These are phyloP conservation scores for Cherax destructor DNA, from an alignment of 1,140 invertebrate genomes.

Conservation along the genomic window DNA sequence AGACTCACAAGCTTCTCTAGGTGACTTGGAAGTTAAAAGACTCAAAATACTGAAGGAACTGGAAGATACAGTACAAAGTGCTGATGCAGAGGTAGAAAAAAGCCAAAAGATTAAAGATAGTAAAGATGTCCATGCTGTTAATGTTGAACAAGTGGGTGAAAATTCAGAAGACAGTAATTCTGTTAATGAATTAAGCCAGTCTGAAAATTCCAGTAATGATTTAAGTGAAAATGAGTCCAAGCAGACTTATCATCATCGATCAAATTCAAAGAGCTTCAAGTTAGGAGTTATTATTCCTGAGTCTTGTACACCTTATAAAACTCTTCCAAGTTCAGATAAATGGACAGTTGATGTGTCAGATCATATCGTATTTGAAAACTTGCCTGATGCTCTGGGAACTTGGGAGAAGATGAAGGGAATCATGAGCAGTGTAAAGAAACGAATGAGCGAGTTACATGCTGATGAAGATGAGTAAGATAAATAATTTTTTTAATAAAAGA, in stretches of 20 bases:
- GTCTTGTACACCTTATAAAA: constrained; percentile 41
- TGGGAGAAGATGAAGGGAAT: constrained; percentile 60
- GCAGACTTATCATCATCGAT: constrained; percentile 34
- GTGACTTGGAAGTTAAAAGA: constrained; percentile 29
- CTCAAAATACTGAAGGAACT: constrained; percentile 30
- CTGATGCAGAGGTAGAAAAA: neutral
- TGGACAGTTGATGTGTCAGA: constrained; percentile 56
- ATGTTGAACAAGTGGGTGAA: neutral
- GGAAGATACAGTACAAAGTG: neutral
- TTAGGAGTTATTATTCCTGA: constrained; percentile 45
- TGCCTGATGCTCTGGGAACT: constrained; percentile 49
- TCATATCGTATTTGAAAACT: constrained; percentile 53
- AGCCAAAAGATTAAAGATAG: neutral
- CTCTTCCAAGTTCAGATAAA: constrained; percentile 25
- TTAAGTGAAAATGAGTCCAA: neutral
- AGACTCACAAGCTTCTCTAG: constrained; percentile 26
- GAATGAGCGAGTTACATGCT: constrained; percentile 32
- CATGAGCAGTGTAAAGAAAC: constrained; percentile 20
- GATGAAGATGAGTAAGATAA: constrained; percentile 44
- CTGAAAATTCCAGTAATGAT: constrained; percentile 41
- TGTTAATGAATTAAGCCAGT: neutral
- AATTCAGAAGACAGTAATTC: constrained; percentile 23
- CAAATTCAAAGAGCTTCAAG: constrained; percentile 46
- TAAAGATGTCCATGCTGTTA: neutral
- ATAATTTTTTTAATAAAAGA: neutral